A percentile compares a stretch with the other conserved stretches of the same genome.
Evolutionary conservation across 1,140 invertebrate genomes (phyloP).

Genomic region (Probaryconus sp.): DNA sequence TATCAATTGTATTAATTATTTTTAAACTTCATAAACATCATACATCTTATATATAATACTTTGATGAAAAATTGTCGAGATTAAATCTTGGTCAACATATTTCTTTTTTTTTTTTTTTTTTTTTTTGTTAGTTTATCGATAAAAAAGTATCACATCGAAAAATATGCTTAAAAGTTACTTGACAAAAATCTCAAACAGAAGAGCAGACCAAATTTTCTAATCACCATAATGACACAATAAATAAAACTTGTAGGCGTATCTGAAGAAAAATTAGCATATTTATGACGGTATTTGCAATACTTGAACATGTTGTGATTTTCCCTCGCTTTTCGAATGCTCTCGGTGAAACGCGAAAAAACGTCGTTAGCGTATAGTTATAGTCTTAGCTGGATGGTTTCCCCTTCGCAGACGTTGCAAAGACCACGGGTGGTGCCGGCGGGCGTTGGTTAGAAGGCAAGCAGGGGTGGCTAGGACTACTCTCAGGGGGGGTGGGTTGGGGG

Average conservation of each 20-base stretch:
- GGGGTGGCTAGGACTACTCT: conserved; percentile 53
- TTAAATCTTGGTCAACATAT: too few relatives aligned
- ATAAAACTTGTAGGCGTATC: conserved; percentile 28
- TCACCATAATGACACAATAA: conserved; percentile 55
- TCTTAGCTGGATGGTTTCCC: conserved; percentile 55
- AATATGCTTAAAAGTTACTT: too few relatives aligned
- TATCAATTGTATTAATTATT: conserved; percentile 31
- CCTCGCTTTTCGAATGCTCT: conserved; percentile 57
- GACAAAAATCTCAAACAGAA: too few relatives aligned
- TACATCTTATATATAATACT: too few relatives aligned
- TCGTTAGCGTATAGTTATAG: conserved; percentile 68
- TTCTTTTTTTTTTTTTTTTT: too few relatives aligned
- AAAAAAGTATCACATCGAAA: too few relatives aligned
- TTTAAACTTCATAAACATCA: not conserved
- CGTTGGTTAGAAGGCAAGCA: conserved; percentile 69
- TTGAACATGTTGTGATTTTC: conserved; percentile 61
- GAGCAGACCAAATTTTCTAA: too few relatives aligned
- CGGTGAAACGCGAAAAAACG: conserved; percentile 71
- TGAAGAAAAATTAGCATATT: conserved; percentile 55
- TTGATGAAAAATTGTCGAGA: too few relatives aligned
- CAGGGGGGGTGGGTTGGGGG: conserved; percentile 49
- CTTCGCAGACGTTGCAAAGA: conserved; percentile 69
- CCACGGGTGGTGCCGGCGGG: conserved; percentile 70
- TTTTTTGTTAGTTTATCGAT: too few relatives aligned
- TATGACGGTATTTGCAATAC: conserved; percentile 58